Percentiles rank a stretch among this genome's conserved stretches.
These are phyloP conservation scores for Syngnathus typhle DNA, from an alignment of 2,113 vertebrate species.

Conservation along the genomic window DNA sequence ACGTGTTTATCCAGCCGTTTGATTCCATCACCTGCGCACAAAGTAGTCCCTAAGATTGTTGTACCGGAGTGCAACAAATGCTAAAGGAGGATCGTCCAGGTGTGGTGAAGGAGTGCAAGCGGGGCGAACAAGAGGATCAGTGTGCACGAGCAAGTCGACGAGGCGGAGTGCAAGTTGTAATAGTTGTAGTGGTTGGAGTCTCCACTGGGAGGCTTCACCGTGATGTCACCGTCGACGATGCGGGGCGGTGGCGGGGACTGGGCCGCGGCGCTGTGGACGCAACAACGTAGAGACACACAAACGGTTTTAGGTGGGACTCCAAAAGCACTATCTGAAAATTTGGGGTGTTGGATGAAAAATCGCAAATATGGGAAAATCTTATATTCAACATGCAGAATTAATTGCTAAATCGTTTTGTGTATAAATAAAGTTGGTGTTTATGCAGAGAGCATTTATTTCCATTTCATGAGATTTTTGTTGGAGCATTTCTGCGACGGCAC, in stretches of 20 bases:
- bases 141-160: slow-evolving; percentile 4
- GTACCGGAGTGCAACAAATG: neutral
- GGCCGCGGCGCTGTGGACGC: slow-evolving; percentile 63
- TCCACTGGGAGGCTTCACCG: slow-evolving; percentile 57
- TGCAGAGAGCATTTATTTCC: neutral
- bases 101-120: slow-evolving; percentile 41
- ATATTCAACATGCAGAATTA: too few species aligned
- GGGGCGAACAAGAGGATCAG: slow-evolving; percentile 37
- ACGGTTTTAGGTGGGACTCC: neutral
- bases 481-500: neutral
- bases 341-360: too few species aligned
- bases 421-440: neutral
- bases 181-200: slow-evolving; percentile 26
- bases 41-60: neutral
- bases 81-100: slow-evolving; percentile 42
- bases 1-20: neutral
- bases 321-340: neutral
- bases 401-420: neutral
- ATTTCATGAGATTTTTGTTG: neutral
- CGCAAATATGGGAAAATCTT: too few species aligned
- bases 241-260: slow-evolving; percentile 68
- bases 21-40: neutral
- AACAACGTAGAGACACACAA: slow-evolving; percentile 4
- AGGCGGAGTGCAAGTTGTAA: slow-evolving; percentile 39
- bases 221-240: slow-evolving; percentile 77